Evolutionary conservation across 2,797 vertebrate species (phyloP), one percentile per base, ranked within the genome.

Genomic region (Poecilia wingei): DNA sequence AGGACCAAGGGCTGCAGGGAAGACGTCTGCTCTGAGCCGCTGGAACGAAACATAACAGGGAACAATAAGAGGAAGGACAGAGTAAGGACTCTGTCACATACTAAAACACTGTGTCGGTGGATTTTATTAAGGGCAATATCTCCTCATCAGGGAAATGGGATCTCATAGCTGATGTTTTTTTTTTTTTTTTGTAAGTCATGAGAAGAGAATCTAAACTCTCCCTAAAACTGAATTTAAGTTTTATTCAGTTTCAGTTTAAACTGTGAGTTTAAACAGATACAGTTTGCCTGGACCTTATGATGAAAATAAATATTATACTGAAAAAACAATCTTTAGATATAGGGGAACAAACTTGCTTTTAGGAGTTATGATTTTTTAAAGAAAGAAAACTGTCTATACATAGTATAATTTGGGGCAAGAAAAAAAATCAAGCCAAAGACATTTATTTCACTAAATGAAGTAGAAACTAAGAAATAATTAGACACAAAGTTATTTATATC

Each of bases 1-100:
- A 88, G 77, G 91, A 92, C 87, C 88, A 87, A 91, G 77, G 88
- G 88, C 84, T 87, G 86, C 76, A 76, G 84, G 80, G 84, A 89
- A 89, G 86, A 88, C 83, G 79, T 86, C 84, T 79, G 57, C 87
- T 87, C 79, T 69, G 83, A 87, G 84, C 82, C 57, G 77, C 86
- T 88, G 86, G 84, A 88, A 86, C 78, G 8, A 90, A 91, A 91
- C 86, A 82, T 70, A 88, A 85, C 81, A 66, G 86, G 86, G 75
- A 80, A 86, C 86, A 91, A 85, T 73, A 82, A 88, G 36, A 69
- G 81, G 81, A 81, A 88, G 86, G 88, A 87, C 87, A 87, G 78
- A 77, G 85, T 73, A 81, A 89, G 85, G 87, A 86, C 79, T 90
- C 59, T 53, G 87, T 85, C 53, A 74, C 79, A 87, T 45, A n/a